Base-by-base conservation (phyloP, 1,140 invertebrate species). In the Zaprionus ornatus region DNA sequence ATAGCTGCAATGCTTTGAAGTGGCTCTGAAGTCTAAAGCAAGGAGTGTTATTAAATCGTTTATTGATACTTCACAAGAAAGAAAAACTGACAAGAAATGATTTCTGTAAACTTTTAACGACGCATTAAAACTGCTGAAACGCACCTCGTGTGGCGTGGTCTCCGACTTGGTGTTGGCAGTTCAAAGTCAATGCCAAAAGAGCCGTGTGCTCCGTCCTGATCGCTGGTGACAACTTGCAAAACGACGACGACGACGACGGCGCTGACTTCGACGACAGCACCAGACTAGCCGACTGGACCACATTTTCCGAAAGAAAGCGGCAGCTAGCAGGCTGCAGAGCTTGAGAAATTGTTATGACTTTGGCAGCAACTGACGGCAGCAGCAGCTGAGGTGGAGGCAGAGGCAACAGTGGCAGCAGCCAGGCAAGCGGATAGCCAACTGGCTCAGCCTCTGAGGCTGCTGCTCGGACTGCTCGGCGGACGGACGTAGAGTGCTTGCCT, bases 301-400 rank as follows among this genome's bases (percentile, higher is more conserved):
- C 87, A 90, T 90, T 90, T 90, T 90, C 88, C 75, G 17, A 91
- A 74, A 91, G 87, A 90, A 90, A 90, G 87, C 88, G 40, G 64
- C 78, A 57, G 27, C 66, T 35, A 48, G 55, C 72, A 45, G 23
- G 23, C 17, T 35, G 45, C 62, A 42, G 40, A 37, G 27, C 62
- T 48, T 65, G 70, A 66, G 70, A 73, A 73, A 73, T 59, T 73
- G 67, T 69, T 69, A 69, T 69, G 67, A 69, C 67, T 61, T 4
- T 55, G 67, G 67, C 69, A 48, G 25, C 45, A 55, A 50, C 21
- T 50, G 54, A 37, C 52, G 25, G 21, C n/a, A 2, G 5, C 19
- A 10, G 19, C n/a, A 17, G 17, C 45, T 5, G 54, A 25, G 25
- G 13, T n/a, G 6, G 5, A 15, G 40, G 40, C n/a, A 6, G 1